These are phyloP conservation scores for Vulpes ferrilata DNA, from an alignment of 2,113 vertebrate genomes.

Conservation along the genomic window DNA sequence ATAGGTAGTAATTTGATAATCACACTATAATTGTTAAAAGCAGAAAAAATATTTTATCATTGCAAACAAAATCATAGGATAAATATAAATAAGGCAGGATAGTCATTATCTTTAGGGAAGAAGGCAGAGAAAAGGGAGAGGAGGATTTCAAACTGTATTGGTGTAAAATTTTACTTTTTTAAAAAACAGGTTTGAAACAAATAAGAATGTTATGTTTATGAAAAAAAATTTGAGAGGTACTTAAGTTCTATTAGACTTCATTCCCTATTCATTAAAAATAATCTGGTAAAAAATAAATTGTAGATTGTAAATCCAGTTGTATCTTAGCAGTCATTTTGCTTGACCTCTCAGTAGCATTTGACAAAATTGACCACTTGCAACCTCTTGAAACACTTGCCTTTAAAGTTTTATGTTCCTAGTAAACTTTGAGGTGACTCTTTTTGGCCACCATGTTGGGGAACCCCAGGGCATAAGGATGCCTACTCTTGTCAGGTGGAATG, in stretches of 20 bases:
- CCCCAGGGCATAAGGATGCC: neutral
- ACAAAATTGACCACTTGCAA: neutral
- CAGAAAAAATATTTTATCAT: neutral
- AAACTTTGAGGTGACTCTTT: neutral
- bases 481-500: neutral
- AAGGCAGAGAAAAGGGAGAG: neutral
- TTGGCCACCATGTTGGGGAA: neutral
- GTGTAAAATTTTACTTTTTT: constrained; percentile 3
- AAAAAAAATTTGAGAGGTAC: neutral
- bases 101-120: neutral
- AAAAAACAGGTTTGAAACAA: neutral
- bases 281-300: neutral
- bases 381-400: neutral
- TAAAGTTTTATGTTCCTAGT: neutral
- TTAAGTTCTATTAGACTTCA: neutral
- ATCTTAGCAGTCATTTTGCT: neutral
- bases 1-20: neutral
- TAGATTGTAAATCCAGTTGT: neutral
- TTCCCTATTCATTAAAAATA: neutral
- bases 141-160: neutral
- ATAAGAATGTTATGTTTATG: neutral
- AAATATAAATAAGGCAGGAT: neutral
- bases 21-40: neutral
- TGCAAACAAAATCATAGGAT: neutral
- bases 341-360: neutral